These are phyloP conservation scores for Sycobia sp. DNA, from an alignment of 1,140 invertebrate genomes.

Conservation along the genomic window DNA sequence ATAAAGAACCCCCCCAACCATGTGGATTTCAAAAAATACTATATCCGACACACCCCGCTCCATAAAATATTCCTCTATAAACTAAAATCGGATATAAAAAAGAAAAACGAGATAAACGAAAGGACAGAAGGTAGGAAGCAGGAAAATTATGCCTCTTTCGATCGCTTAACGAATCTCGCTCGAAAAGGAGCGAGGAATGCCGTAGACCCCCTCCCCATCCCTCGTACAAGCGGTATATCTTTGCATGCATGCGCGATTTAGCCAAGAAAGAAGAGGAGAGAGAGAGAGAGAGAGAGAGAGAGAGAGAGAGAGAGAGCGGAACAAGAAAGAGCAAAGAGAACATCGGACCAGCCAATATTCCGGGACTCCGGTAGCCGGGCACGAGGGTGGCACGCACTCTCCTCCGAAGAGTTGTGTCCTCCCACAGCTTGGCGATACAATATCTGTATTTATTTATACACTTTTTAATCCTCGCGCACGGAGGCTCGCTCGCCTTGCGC, in stretches of 20 bases:
- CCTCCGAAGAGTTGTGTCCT: too few relatives aligned
- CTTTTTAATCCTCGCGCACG: too few relatives aligned
- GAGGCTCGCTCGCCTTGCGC: too few relatives aligned
- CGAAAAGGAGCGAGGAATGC: too few relatives aligned
- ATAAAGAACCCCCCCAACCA: too few relatives aligned
- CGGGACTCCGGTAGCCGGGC: constrained; percentile 40
- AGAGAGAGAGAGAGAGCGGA: too few relatives aligned
- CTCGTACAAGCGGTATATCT: too few relatives aligned
- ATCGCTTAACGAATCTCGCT: constrained; percentile 15
- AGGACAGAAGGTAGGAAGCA: too few relatives aligned
- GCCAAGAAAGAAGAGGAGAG: constrained; percentile 18
- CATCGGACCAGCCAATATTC: constrained; percentile 51
- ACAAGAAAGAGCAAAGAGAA: constrained; percentile 37
- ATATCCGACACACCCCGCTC: background rate
- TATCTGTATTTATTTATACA: too few relatives aligned
- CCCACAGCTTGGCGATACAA: too few relatives aligned
- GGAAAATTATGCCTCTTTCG: constrained; percentile 20
- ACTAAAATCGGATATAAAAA: background rate
- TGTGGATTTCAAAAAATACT: too few relatives aligned
- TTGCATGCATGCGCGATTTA: constrained; percentile 15
- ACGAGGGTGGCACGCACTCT: constrained; percentile 31
- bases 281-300: constrained; percentile 27
- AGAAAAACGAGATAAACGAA: background rate
- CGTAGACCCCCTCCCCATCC: too few relatives aligned
- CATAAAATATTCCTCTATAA: constrained; percentile 7